phyloP scores from a whole-genome alignment of 2,888 invertebrate species.

The Augiades crinisus region DNA sequence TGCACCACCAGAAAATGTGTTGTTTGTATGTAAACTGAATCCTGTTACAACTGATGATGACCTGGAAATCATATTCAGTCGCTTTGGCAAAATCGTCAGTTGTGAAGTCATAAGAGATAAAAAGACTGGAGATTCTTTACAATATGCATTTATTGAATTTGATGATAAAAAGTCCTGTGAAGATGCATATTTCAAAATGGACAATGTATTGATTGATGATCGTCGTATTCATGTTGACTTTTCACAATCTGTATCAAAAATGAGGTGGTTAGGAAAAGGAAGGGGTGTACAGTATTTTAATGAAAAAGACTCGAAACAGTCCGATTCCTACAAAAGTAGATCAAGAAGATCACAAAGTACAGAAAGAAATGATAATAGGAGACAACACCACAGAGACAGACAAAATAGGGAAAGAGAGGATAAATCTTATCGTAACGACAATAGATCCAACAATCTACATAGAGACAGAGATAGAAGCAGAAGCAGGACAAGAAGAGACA shows the following conservation, averaged over 20 bases:
- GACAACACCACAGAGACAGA: constrained; percentile 41
- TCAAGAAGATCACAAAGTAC: constrained; percentile 37
- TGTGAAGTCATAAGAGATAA: constrained; percentile 98
- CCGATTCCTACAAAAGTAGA: constrained; percentile 37
- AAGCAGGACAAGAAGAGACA: constrained; percentile 36
- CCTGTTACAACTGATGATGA: constrained; percentile 99
- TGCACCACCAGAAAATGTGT: constrained; percentile 98
- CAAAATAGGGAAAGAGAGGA: constrained; percentile 32
- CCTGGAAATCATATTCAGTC: constrained; percentile 97
- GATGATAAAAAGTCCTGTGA: constrained; percentile 95
- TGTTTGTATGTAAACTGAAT: constrained; percentile 99
- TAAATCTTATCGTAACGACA: constrained; percentile 32
- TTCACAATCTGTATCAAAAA: constrained; percentile 98
- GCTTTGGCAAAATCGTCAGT: constrained; percentile 95
- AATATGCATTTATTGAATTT: constrained; percentile 99
- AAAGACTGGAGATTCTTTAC: constrained; percentile 95
- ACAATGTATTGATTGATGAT: constrained; percentile 99
- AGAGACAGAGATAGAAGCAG: constrained; percentile 55
- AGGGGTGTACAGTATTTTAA: constrained; percentile 85
- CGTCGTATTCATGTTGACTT: constrained; percentile 99
- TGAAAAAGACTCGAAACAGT: constrained; percentile 46
- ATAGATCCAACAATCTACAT: constrained; percentile 42
- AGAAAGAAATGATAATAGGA: constrained; percentile 43
- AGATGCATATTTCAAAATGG: constrained; percentile 99
- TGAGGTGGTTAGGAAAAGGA: constrained; percentile 94